A percentile compares a stretch with the other conserved stretches of the same genome.
phyloP scores from a whole-genome alignment of 2,888 invertebrate genomes.

The Leucozona laternaria region DNA sequence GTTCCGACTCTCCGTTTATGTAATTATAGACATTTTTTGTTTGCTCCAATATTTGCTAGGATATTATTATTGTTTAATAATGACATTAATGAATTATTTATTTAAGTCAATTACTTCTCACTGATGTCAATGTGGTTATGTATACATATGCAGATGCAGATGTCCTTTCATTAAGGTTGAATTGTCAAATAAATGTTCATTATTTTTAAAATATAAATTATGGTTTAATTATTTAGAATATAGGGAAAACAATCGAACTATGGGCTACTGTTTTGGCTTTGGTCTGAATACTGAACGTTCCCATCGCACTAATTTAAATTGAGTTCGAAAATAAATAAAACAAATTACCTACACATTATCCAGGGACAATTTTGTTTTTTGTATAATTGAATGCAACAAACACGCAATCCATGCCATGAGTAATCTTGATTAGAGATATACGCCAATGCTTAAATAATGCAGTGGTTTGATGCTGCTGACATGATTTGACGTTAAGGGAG shows the following conservation, averaged over 20 bases:
- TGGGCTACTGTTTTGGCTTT: not conserved
- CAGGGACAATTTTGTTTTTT: not conserved
- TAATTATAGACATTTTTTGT: too few relatives aligned
- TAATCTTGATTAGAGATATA: not conserved
- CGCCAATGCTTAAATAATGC: not conserved
- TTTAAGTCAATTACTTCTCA: too few relatives aligned
- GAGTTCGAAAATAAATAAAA: slow-evolving; percentile 14
- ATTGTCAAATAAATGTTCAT: not conserved
- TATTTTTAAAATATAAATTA: not conserved
- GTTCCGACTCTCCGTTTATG: too few relatives aligned
- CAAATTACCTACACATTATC: not conserved
- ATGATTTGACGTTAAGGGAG: not conserved
- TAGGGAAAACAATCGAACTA: not conserved
- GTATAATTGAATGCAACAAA: slow-evolving; percentile 14
- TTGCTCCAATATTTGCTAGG: too few relatives aligned
- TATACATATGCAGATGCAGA: too few relatives aligned
- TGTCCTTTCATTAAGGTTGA: not conserved
- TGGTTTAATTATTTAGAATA: not conserved
- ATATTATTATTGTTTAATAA: too few relatives aligned
- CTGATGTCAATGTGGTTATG: too few relatives aligned
- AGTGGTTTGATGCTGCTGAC: not conserved
- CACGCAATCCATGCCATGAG: slow-evolving; percentile 10
- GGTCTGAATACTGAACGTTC: not conserved
- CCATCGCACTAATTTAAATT: slow-evolving; percentile 8
- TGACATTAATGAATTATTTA: too few relatives aligned